Evolutionary conservation across 2,888 invertebrate genomes (phyloP), one percentile per base, ranked within the genome.

Genomic region (Lithophane semibrunnea): DNA sequence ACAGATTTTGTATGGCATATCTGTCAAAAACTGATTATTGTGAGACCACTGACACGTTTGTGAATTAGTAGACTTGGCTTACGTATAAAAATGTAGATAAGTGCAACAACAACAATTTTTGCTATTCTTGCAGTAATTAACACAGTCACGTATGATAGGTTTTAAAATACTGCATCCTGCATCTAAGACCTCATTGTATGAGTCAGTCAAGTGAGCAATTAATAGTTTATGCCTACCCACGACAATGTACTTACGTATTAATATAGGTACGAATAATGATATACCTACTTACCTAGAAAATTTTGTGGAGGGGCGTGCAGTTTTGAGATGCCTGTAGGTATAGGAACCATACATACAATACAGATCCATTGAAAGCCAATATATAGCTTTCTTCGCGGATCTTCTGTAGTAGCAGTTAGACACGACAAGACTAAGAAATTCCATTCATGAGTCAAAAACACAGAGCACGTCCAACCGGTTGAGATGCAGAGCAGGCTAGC

Each of bases 51-150:
- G 29, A 29, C 29, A 29, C 29, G 29, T 29, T 29, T 29, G 29
- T 29, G 1, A 29, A 29, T 29, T 29, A 29, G 29, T 29, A 29
- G 29, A 29, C 29, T 29, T 29, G 29, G 29, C 29, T n/a, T n/a
- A 1, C 29, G 1, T 29, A 21, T 18, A n/a, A 13, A 56, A 29
- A 58, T 18, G n/a, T 37, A 44, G 10, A 10, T 10, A 29, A 9
- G 10, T 18, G 18, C n/a, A n/a, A n/a, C 47, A 47, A 21, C 21
- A 58, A 18, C 18, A 74, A 75, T 74, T 8, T 24, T 75, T 77
- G 54, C 44, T 8, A 75, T 66, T 47, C 10, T 29, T 16, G 24
- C 16, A 52, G n/a, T 10, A 77, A 61, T 61, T 52, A 44, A 18
- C 42, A 44, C 60, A n/a, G n/a, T n/a, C n/a, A 29, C 16, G 12